Evolutionary conservation across 2,888 invertebrate genomes (phyloP).

Genomic region (Ectobius pallidus): DNA sequence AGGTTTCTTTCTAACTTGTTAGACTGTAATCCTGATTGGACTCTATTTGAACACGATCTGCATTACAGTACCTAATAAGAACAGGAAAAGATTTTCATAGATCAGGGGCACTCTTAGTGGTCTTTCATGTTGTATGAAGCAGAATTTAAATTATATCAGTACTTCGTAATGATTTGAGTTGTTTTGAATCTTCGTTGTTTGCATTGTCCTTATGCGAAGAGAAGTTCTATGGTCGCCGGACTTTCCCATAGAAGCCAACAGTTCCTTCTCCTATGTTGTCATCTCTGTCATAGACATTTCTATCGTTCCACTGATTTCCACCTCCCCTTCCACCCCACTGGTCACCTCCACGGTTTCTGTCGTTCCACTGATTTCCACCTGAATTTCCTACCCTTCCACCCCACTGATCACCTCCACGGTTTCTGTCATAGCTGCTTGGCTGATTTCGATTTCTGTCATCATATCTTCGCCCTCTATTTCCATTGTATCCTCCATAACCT

Average conservation of each 20-base stretch:
- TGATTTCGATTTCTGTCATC: background rate
- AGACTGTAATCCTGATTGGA: too few species aligned
- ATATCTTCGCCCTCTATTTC: background rate
- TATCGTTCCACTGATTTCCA: background rate
- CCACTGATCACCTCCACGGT: background rate
- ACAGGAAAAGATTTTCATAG: too few species aligned
- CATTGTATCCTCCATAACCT: background rate
- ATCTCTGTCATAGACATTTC: background rate
- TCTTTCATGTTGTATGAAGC: too few species aligned
- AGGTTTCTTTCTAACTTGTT: too few species aligned
- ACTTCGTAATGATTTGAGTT: too few species aligned
- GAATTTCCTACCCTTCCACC: background rate
- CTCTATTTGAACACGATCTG: too few species aligned
- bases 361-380: too few species aligned
- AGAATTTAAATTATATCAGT: too few species aligned
- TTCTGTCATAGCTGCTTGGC: background rate
- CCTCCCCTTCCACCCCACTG: background rate
- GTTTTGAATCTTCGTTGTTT: too few species aligned
- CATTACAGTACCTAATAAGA: too few species aligned
- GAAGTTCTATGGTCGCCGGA: background rate
- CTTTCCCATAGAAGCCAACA: background rate
- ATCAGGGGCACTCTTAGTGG: too few species aligned
- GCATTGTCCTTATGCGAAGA: too few species aligned
- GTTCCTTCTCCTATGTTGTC: constrained; percentile 2
- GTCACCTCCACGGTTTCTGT: background rate